Conservation (phyloP, 2,888 invertebrate genomes). For the Siphlonurus alternatus region DNA sequence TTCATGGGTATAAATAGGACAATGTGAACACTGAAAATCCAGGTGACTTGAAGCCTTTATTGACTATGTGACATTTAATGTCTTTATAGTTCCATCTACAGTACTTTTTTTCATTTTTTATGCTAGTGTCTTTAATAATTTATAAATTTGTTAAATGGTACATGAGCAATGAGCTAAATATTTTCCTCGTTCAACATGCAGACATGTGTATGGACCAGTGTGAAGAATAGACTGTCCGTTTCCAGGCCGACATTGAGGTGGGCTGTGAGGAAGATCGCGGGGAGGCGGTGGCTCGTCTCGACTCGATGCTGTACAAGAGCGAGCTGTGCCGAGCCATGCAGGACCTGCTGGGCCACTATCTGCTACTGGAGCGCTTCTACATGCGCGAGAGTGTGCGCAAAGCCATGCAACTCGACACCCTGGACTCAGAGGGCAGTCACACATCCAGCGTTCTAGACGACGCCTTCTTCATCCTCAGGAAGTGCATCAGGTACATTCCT, state of each 20-base stretch:
- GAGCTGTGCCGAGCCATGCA: constrained; percentile 61
- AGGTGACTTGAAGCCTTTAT: too few relatives aligned
- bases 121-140: too few relatives aligned
- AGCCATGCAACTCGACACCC: constrained; percentile 63
- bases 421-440: constrained; percentile 25
- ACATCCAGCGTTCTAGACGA: constrained; percentile 93
- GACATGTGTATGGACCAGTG: too few relatives aligned
- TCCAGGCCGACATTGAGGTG: constrained; percentile 18
- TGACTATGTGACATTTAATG: too few relatives aligned
- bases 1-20: too few relatives aligned
- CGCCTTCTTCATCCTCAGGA: constrained; percentile 91
- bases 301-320: constrained; percentile 50
- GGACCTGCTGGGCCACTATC: constrained; percentile 71
- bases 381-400: constrained; percentile 89
- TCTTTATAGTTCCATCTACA: too few relatives aligned
- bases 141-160: too few relatives aligned
- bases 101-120: too few relatives aligned
- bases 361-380: constrained; percentile 85
- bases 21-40: too few relatives aligned
- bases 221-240: too few relatives aligned
- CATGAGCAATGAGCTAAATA: too few relatives aligned
- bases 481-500: constrained; percentile 78
- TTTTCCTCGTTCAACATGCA: too few relatives aligned
- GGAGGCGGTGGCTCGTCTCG: constrained; percentile 32
- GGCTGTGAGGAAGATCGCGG: constrained; percentile 16